phyloP scores from a whole-genome alignment of 2,888 invertebrate genomes.

The Eilema sororculum region DNA sequence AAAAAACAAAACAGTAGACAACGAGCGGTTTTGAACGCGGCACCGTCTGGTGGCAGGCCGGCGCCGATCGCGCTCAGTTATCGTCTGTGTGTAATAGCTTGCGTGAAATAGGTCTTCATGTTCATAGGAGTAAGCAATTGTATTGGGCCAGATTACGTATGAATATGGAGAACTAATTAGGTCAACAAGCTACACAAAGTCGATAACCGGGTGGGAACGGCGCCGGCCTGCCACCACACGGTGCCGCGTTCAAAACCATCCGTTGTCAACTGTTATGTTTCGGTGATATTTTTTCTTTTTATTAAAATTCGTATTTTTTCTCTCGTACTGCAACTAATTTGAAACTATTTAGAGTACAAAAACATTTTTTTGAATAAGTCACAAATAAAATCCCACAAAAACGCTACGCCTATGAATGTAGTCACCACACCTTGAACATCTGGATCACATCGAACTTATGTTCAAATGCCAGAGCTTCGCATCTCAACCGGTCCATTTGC shows the following conservation, averaged over 20 bases:
- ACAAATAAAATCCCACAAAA: too few species aligned
- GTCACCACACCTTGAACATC: constrained; percentile 29
- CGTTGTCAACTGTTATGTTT: background rate
- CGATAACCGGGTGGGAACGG: background rate
- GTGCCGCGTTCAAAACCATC: background rate
- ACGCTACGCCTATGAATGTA: constrained; percentile 1
- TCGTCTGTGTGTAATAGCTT: background rate
- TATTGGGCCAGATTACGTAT: too few species aligned
- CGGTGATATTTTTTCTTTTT: background rate
- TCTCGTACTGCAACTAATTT: too few species aligned
- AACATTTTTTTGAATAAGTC: too few species aligned
- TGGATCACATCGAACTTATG: constrained; percentile 40
- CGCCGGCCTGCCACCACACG: background rate
- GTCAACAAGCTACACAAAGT: background rate
- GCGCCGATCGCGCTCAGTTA: background rate
- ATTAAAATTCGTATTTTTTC: too few species aligned
- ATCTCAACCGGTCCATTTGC: constrained; percentile 17
- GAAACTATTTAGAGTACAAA: too few species aligned
- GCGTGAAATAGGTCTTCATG: background rate
- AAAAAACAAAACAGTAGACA: background rate
- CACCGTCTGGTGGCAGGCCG: background rate
- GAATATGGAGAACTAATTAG: background rate
- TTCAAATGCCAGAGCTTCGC: constrained; percentile 44
- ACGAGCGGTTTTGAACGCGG: background rate
- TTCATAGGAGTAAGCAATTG: background rate